A percentile compares a stretch with the other conserved stretches of the same genome.
phyloP scores from a whole-genome alignment of 2,797 vertebrate species.

The Erethizon dorsatum region DNA sequence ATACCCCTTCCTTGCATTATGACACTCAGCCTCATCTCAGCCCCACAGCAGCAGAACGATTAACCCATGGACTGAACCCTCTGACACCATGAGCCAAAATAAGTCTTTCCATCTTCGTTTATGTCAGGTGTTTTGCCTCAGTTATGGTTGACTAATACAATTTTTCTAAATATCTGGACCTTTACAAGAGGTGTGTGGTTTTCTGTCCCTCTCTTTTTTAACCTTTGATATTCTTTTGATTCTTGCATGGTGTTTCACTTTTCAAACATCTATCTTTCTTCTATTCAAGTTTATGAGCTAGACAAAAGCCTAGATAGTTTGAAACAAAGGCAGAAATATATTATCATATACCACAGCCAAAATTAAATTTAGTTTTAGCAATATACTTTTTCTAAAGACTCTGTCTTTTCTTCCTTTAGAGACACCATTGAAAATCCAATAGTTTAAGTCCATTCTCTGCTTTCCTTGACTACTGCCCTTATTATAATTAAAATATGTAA shows the following conservation, averaged over 20 bases:
- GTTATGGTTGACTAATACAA: background rate
- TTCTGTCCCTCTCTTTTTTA: background rate
- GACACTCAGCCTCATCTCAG: background rate
- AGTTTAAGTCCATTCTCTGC: background rate
- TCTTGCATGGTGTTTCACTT: background rate
- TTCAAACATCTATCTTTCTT: background rate
- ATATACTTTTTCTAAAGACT: background rate
- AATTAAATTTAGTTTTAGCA: background rate
- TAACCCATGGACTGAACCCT: background rate
- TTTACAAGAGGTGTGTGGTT: background rate
- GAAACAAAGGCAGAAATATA: background rate
- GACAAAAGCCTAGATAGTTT: background rate
- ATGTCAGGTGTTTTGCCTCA: background rate
- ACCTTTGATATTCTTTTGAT: background rate
- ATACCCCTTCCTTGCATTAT: background rate
- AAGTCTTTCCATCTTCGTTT: background rate
- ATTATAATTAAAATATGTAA: slow-evolving; percentile 6
- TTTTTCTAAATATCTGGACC: background rate
- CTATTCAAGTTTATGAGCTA: background rate
- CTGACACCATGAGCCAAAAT: background rate
- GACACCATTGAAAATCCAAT: background rate
- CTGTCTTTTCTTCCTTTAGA: background rate
- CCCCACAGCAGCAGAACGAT: background rate
- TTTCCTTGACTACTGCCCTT: background rate
- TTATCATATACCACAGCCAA: background rate